Evolutionary conservation across 2,888 invertebrate species (phyloP).

Genomic region (Imbricaverruca yamaguchii): DNA sequence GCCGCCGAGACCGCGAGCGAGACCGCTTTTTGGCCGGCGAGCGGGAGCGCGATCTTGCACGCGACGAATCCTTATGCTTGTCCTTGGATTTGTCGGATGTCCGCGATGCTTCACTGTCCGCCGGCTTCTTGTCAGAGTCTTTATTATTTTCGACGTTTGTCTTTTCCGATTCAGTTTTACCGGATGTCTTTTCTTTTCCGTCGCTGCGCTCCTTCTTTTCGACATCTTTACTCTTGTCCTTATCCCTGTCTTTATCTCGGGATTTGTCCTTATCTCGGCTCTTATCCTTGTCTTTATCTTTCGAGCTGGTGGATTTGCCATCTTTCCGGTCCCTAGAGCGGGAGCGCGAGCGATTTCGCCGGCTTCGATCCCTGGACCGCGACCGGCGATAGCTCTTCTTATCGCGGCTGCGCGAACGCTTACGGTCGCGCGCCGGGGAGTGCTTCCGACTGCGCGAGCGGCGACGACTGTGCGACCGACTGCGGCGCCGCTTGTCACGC

Average conservation of each 20-base stretch:
- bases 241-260: conserved; percentile 13
- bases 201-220: conserved; percentile 11
- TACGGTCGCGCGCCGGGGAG: conserved; percentile 13
- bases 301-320: not conserved
- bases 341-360: conserved; percentile 14
- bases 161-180: not conserved
- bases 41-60: conserved; percentile 38
- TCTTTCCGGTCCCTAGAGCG: conserved; percentile 17
- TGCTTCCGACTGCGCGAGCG: not conserved
- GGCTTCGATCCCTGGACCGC: conserved; percentile 7
- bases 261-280: not conserved
- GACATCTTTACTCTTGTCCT: not conserved
- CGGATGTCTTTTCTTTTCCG: conserved; percentile 25
- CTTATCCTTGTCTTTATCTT: conserved; percentile 27
- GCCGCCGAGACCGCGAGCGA: conserved; percentile 52
- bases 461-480: conserved; percentile 35
- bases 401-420: conserved; percentile 22
- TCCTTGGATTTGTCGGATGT: not conserved
- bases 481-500: conserved; percentile 21
- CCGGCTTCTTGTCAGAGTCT: not conserved
- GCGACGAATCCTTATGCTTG: not conserved
- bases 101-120: not conserved
- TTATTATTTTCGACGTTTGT: not conserved
- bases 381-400: not conserved
- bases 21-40: conserved; percentile 46